Evolutionary conservation across 2,888 invertebrate species (phyloP).

Genomic region (Phrixothrix hirtus): DNA sequence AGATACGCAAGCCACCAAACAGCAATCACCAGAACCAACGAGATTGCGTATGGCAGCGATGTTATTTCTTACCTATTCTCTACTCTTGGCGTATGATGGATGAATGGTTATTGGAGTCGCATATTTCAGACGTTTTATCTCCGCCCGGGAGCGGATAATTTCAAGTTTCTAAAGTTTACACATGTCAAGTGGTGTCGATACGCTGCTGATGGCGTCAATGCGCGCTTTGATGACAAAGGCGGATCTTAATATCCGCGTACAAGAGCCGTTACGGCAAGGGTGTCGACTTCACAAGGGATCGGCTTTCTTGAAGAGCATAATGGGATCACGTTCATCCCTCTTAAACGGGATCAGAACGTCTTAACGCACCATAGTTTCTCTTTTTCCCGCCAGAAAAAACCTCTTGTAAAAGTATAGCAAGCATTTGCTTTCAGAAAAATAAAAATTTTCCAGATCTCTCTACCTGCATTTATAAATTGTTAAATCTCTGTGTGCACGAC

Average conservation of each 20-base stretch:
- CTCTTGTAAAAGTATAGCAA: conserved; percentile 6
- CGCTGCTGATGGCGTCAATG: conserved; percentile 44
- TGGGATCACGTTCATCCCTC: conserved; percentile 58
- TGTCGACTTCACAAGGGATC: conserved; percentile 56
- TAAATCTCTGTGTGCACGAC: no score
- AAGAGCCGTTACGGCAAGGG: conserved; percentile 51
- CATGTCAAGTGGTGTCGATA: conserved; percentile 55
- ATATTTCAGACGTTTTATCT: conserved; percentile 58
- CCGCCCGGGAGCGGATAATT: conserved; percentile 45
- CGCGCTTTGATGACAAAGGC: conserved; percentile 53
- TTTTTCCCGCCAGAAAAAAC: conserved; percentile 39
- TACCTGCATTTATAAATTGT: no score
- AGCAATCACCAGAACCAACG: conserved; percentile 4
- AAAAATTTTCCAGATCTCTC: no score
- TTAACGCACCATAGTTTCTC: conserved; percentile 50
- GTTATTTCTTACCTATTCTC: conserved; percentile 34
- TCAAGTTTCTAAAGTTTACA: conserved; percentile 50
- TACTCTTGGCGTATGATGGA: conserved; percentile 70
- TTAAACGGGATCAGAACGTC: conserved; percentile 54
- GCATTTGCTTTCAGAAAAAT: background rate
- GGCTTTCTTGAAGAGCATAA: conserved; percentile 57
- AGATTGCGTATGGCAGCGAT: conserved; percentile 24
- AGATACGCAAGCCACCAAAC: no score
- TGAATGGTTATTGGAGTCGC: conserved; percentile 79
- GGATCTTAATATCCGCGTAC: conserved; percentile 55